phyloP scores from a whole-genome alignment of 1,140 invertebrate genomes.

The Euwallacea fornicatus region DNA sequence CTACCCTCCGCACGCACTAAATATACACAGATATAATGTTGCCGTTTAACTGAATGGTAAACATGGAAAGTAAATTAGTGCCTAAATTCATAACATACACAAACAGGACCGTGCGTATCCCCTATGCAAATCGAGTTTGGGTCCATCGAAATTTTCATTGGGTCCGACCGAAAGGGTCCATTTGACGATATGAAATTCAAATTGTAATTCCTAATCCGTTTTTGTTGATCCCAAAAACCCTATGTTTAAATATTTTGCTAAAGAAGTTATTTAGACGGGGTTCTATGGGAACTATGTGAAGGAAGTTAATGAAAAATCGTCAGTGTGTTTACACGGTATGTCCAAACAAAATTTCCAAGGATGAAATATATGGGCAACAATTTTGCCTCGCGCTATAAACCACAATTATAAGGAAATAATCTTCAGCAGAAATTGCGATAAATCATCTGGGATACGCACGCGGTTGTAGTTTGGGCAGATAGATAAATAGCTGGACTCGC shows the following conservation, averaged over 20 bases:
- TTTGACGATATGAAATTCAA: slow-evolving; percentile 7
- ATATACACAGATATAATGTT: slow-evolving; percentile 9
- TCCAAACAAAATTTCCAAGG: slow-evolving; percentile 13
- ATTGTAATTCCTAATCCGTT: slow-evolving; percentile 2
- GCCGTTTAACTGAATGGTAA: slow-evolving; percentile 28
- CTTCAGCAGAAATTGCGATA: slow-evolving; percentile 21
- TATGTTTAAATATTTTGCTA: not conserved
- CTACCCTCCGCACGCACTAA: too few relatives aligned
- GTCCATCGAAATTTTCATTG: slow-evolving; percentile 25
- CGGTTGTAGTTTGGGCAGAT: slow-evolving; percentile 15
- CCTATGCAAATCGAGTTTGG: slow-evolving; percentile 24
- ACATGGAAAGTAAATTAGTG: slow-evolving; percentile 30
- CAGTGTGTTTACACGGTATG: slow-evolving; percentile 6
- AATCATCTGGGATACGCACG: slow-evolving; percentile 21
- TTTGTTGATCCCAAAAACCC: not conserved
- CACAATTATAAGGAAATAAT: slow-evolving; percentile 36
- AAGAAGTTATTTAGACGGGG: not conserved
- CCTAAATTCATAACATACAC: slow-evolving; percentile 29
- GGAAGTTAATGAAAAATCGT: not conserved
- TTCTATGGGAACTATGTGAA: not conserved
- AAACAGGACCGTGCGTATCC: slow-evolving; percentile 4
- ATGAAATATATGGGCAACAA: slow-evolving; percentile 17
- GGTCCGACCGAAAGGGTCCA: not conserved
- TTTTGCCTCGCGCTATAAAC: slow-evolving; percentile 20
- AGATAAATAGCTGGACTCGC: slow-evolving; percentile 14